Evolutionary conservation across 2,888 invertebrate genomes (phyloP), one percentile per base, ranked within the genome.

Genomic region (Tanytarsus gracilentus): DNA sequence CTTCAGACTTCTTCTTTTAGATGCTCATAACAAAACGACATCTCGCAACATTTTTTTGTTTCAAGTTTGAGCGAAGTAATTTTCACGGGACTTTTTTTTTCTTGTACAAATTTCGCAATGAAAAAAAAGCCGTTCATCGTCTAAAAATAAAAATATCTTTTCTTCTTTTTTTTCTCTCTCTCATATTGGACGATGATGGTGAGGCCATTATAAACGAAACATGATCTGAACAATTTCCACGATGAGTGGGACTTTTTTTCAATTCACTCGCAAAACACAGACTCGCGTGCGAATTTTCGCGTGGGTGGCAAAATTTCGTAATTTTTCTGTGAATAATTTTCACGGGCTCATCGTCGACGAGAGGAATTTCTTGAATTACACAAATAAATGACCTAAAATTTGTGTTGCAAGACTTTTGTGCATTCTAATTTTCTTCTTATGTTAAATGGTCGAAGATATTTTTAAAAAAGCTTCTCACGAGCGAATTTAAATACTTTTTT

Each of bases 81-180:
- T 58, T 58, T 58, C 48, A 58, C 48, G 58, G 58, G 58, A 58
- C 30, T 58, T 58, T 44, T 26, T 44, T 40, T n/a, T 18, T 40
- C 14, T 40, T 44, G 18, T 18, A 44, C 11, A 44, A 9, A 40
- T 58, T 58, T 58, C 29, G 48, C 44, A 58, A 58, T 58, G 23
- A 44, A 14, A 23, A 23, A 23, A 18, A 4, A 29, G 25, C 25
- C 26, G 9, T 30, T 52, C 26, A 6, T 48, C 11, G 11, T 26
- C 58, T 58, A 58, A 58, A 58, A 58, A 58, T 58, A 58, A 58
- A 58, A 40, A 44, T 44, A n/a, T n/a, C n/a, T n/a, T n/a, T n/a
- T n/a, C n/a, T n/a, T n/a, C n/a, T n/a, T n/a, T n/a, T n/a, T n/a
- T n/a, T n/a, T 55, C 27, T 56, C 21, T 40, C 21, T 40, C 40